A percentile compares a stretch with the other conserved stretches of the same genome.
Conservation (phyloP, 2,113 vertebrate species). For the Mustelus asterias region DNA sequence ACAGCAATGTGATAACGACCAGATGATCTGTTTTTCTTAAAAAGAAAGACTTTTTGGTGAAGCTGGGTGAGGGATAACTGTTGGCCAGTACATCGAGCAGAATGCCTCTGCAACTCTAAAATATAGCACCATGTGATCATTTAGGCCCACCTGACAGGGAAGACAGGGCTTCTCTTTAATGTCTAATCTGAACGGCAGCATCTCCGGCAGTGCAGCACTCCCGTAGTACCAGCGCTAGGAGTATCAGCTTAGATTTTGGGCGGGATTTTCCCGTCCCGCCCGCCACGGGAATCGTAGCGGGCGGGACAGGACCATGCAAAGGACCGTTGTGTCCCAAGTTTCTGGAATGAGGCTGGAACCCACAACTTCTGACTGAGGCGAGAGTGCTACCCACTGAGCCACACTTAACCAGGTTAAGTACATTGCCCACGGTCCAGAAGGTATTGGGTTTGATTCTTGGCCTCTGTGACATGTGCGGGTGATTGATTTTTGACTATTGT, state of each 20-base stretch:
- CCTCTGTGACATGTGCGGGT: neutral
- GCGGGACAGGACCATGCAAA: too few species aligned
- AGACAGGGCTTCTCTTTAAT: too few species aligned
- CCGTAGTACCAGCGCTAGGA: neutral
- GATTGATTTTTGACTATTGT: neutral
- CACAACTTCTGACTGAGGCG: neutral
- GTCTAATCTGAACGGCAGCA: too few species aligned
- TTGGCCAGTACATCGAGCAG: too few species aligned
- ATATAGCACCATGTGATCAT: neutral
- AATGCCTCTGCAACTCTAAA: neutral
- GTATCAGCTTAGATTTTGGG: neutral
- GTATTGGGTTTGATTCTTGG: neutral
- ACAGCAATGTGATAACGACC: neutral
- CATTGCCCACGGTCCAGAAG: neutral
- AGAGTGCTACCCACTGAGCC: neutral
- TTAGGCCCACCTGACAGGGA: neutral
- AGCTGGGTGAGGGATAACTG: neutral
- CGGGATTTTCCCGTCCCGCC: too few species aligned
- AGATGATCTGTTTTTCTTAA: neutral
- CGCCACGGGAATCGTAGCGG: too few species aligned
- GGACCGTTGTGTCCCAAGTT: too few species aligned
- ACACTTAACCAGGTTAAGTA: neutral
- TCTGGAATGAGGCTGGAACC: neutral
- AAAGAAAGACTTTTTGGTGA: too few species aligned
- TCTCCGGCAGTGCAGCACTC: neutral